Base-by-base conservation (phyloP, 2,888 invertebrate species). In the Byasa hedistus region DNA sequence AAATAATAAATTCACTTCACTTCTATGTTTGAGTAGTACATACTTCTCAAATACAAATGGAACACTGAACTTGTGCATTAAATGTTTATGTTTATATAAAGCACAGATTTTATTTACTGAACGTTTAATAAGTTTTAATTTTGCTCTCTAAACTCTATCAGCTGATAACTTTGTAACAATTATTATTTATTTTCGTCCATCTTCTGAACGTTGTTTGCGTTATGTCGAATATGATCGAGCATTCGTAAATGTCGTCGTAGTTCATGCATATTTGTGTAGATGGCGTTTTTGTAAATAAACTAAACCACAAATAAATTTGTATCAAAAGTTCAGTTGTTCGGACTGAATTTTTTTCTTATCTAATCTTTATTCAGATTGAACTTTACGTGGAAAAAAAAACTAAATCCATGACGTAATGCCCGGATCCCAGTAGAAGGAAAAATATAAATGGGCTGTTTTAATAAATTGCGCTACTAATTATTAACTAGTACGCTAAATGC, bases 121-220 rank as follows among this genome's bases (percentile, higher is more conserved):
- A 70, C 69, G 70, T 72, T 55, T 51, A 66, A 67, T 67, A 57
- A 67, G 60, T 56, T 67, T 56, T n/a, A 56, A 64, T 57, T 52
- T 64, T 32, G 32, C 39, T 58, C 62, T 63, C 70, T 70, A 66
- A 71, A 55, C 70, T 66, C 67, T 75, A 76, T 75, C 76, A 76
- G 75, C 76, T 75, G 75, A 72, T 72, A 74, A 74, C 73, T 75
- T 72, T 72, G 70, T 62, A 70, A 65, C 57, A 68, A 67, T 59
- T 64, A 71, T 60, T 64, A 62, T 64, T 51, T 66, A 61, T 22
- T 10, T 61, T 52, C 22, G n/a, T 62, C 24, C 56, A 61, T 39
- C 63, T 64, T 51, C 36, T 36, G 65, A 56, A 27, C 19, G 22
- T 27, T 22, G 39, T 22, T 39, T 39, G 59, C n/a, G 51, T 59